Evolutionary conservation across 53 echinoderm and acorn worm species (phyloP).

Genomic region (Echinarachnius parma): DNA sequence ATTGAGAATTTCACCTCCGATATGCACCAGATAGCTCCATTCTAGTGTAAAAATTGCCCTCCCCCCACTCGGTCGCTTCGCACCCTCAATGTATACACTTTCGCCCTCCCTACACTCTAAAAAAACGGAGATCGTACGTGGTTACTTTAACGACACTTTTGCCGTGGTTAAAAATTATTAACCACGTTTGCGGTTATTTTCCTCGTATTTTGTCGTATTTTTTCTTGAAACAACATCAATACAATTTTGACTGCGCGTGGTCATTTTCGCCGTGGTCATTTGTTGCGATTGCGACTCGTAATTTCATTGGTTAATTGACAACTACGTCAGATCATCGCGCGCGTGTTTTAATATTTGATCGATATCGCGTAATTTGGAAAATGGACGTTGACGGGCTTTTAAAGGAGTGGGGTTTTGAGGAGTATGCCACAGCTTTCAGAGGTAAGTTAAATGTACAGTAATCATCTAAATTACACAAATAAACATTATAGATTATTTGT

Average conservation of each 20-base stretch:
- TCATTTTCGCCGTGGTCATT: slow-evolving; percentile 14
- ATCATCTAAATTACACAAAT: slow-evolving; percentile 21
- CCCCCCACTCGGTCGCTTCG: too few species aligned
- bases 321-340: slow-evolving; percentile 9
- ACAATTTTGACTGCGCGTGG: slow-evolving; percentile 16
- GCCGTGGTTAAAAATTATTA: slow-evolving; percentile 24
- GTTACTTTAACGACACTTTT: slow-evolving; percentile 18
- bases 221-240: slow-evolving; percentile 13
- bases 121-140: slow-evolving; percentile 3
- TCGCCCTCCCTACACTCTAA: slow-evolving; percentile 12
- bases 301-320: slow-evolving; percentile 16
- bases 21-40: too few species aligned
- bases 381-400: slow-evolving; percentile 26
- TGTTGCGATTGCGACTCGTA: slow-evolving; percentile 13
- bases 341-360: slow-evolving; percentile 3
- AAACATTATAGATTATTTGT: slow-evolving; percentile 18
- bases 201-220: slow-evolving; percentile 11
- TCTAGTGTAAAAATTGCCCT: too few species aligned
- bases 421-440: slow-evolving; percentile 16
- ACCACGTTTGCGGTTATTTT: slow-evolving; percentile 16
- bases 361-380: slow-evolving; percentile 31
- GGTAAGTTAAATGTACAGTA: slow-evolving; percentile 15
- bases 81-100: too few species aligned
- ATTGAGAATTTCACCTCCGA: too few species aligned
- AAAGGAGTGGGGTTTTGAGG: slow-evolving; percentile 23